Percentiles rank a stretch among this genome's conserved stretches.
Conservation (phyloP, 2,113 vertebrate species). For the Oryzias woworae region DNA sequence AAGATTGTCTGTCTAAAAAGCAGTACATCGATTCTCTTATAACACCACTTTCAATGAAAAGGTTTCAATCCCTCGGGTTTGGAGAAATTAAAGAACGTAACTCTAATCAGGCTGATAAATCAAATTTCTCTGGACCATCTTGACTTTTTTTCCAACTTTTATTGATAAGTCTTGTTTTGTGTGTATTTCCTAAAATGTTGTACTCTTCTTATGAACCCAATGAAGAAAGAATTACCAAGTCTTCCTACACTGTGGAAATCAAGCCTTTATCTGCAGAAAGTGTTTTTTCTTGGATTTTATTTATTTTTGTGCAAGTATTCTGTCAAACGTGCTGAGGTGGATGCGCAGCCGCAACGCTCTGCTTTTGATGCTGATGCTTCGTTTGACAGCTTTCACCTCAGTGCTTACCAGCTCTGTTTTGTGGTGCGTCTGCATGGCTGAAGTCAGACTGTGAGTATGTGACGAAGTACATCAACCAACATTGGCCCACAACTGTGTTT, state of each 20-base stretch:
- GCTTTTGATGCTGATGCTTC: neutral
- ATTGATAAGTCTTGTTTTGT: no score
- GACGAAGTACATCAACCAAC: slow-evolving; percentile 13
- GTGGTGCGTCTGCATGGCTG: slow-evolving; percentile 47
- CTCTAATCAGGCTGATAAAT: no score
- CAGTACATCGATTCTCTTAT: no score
- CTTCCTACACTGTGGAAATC: slow-evolving; percentile 47
- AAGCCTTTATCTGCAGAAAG: neutral
- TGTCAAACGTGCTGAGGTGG: no score
- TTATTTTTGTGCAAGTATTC: no score
- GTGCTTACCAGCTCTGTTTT: slow-evolving; percentile 40
- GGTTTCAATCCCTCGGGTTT: no score
- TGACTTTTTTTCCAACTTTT: no score
- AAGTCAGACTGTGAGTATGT: slow-evolving; percentile 17
- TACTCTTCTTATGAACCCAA: slow-evolving; percentile 14
- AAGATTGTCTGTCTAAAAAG: no score
- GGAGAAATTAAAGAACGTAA: no score
- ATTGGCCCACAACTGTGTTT: slow-evolving; percentile 2
- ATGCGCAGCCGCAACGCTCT: neutral
- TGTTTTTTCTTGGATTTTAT: neutral
- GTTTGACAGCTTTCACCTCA: slow-evolving; percentile 33
- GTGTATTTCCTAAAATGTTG: neutral
- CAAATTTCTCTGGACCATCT: no score
- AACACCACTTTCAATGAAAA: no score
- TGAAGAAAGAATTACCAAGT: slow-evolving; percentile 8